A percentile compares a stretch with the other conserved stretches of the same genome.
These are phyloP conservation scores for Cheilosia impressa DNA, from an alignment of 2,888 invertebrate species.

Conservation along the genomic window DNA sequence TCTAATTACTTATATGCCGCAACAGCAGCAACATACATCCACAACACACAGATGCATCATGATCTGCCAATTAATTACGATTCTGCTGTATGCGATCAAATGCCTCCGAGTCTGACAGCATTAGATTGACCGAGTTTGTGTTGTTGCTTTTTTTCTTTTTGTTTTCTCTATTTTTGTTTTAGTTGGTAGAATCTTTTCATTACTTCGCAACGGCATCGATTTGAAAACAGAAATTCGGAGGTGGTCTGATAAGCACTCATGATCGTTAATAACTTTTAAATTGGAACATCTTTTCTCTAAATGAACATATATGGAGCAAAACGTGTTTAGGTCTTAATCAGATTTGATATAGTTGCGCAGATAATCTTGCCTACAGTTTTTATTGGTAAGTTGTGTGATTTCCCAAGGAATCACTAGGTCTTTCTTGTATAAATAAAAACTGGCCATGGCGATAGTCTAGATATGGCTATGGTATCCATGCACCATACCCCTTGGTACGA, in stretches of 20 bases:
- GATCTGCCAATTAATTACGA: slow-evolving; percentile 68
- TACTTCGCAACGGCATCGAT: slow-evolving; percentile 15
- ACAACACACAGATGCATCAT: slow-evolving; percentile 42
- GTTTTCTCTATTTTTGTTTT: not conserved
- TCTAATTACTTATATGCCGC: slow-evolving; percentile 57
- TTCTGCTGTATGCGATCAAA: slow-evolving; percentile 39
- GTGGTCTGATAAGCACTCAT: slow-evolving; percentile 51
- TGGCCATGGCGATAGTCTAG: no score
- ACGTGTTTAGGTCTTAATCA: not conserved
- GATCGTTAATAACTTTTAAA: slow-evolving; percentile 57
- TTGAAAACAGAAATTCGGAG: slow-evolving; percentile 33
- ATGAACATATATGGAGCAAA: slow-evolving; percentile 45
- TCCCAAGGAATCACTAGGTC: not conserved
- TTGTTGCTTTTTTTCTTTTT: not conserved
- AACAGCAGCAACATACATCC: slow-evolving; percentile 1
- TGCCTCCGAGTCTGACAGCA: slow-evolving; percentile 64
- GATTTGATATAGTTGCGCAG: not conserved
- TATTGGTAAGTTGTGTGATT: not conserved
- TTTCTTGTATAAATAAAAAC: no score
- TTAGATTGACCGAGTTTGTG: slow-evolving; percentile 65
- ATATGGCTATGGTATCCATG: no score
- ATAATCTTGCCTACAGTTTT: not conserved
- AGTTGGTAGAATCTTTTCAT: slow-evolving; percentile 9
- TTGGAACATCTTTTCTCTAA: slow-evolving; percentile 42
- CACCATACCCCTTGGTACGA: no score